phyloP scores from a whole-genome alignment of 2,888 invertebrate genomes.

The Molorchus minor region DNA sequence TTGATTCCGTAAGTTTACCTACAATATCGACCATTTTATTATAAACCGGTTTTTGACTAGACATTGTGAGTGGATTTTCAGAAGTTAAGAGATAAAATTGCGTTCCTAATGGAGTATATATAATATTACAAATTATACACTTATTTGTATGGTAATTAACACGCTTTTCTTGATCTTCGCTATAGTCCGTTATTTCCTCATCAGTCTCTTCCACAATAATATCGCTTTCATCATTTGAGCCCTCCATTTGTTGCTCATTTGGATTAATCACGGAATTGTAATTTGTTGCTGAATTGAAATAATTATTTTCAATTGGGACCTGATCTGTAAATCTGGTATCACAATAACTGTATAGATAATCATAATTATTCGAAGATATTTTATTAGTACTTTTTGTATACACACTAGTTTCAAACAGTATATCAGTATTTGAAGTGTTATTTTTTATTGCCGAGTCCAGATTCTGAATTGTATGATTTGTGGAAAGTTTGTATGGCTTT shows the following conservation, averaged over 20 bases:
- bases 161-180: conserved; percentile 49
- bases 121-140: conserved; percentile 58
- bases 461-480: conserved; percentile 47
- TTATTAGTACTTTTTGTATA: conserved; percentile 24
- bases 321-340: conserved; percentile 32
- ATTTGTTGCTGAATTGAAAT: conserved; percentile 20
- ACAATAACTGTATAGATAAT: conserved; percentile 33
- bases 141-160: conserved; percentile 45
- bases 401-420: conserved; percentile 30
- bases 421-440: conserved; percentile 36
- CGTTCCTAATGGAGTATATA: conserved; percentile 54
- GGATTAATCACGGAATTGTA: conserved; percentile 31
- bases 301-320: conserved; percentile 23
- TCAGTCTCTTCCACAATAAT: conserved; percentile 61
- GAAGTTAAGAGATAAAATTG: conserved; percentile 59
- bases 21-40: conserved; percentile 52
- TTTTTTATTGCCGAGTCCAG: conserved; percentile 35
- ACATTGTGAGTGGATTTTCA: conserved; percentile 58
- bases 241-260: conserved; percentile 52
- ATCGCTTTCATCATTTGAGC: conserved; percentile 59
- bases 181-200: conserved; percentile 53
- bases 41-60: conserved; percentile 57
- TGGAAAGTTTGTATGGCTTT: conserved; percentile 50
- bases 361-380: conserved; percentile 23
- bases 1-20: conserved; percentile 43